Evolutionary conservation across 2,113 vertebrate genomes (phyloP), one percentile per base, ranked within the genome.

Genomic region (Dolichotis patagonum): DNA sequence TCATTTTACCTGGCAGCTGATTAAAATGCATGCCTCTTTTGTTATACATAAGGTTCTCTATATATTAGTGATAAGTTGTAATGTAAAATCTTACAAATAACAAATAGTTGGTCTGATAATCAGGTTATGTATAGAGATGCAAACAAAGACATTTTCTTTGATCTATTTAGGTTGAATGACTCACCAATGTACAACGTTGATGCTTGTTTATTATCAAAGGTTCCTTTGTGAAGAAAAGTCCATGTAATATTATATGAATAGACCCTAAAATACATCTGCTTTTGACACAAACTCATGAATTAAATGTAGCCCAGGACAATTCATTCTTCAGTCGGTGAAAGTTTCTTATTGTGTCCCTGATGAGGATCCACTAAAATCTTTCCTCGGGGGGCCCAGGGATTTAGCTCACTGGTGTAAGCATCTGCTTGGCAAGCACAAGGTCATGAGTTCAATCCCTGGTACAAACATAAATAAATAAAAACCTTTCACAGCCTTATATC

Each of bases 151-250:
- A 86, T 77, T 90, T 81, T 91, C n/a, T 93, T 95, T 67, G 52
- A 56, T 30, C 32, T 95, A 0, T 22, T 94, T 73, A 12, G 38
- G 8, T 85, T 82, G 32, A 87, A n/a, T 81, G 43, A 90, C 19
- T 80, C 58, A 71, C 5, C 14, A 60, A 17, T 16, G 2, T 62
- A 90, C 73, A 83, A 71, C 67, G 52, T 26, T 82, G 52, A 88
- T 0, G 71, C 22, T n/a, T 28, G 63, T 58, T 73, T 58, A 94
- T 49, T 85, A 11, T 90, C 32, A 87, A 86, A 28, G 35, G 11
- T 89, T 82, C 81, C 22, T 88, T 67, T 88, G 13, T 82, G 22
- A 95, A 81, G 58, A 91, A 81, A 62, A 96, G 13, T 65, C 38
- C 8, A 41, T 35, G 19, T 20, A 54, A 38, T 71, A 46, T 86